A percentile compares a stretch with the other conserved stretches of the same genome.
Conservation (phyloP, 2,797 vertebrate species). For the Scomberomorus guttatus region DNA sequence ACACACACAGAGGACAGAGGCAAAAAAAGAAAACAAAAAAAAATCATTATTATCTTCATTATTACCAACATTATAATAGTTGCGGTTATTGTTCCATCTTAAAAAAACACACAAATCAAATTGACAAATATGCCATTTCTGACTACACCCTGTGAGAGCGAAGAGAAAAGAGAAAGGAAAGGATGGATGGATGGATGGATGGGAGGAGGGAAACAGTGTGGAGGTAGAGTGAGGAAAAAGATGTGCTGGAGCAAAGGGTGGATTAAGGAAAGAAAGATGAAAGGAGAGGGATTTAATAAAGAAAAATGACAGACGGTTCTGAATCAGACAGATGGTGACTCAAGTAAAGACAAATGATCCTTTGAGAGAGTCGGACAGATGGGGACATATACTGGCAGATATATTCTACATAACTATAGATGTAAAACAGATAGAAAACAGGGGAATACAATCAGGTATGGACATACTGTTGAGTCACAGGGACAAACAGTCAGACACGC, state of each 20-base stretch:
- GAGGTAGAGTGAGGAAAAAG: background rate
- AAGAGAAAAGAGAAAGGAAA: constrained; percentile 20
- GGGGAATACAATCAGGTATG: constrained; percentile 20
- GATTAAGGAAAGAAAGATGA: constrained; percentile 22
- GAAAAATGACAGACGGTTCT: constrained; percentile 49
- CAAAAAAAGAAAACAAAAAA: constrained; percentile 32
- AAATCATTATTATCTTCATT: constrained; percentile 36
- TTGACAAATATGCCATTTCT: constrained; percentile 55
- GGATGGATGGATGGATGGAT: too few relatives aligned
- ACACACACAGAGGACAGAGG: constrained; percentile 58
- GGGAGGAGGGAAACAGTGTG: background rate
- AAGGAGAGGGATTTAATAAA: constrained; percentile 51
- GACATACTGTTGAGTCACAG: constrained; percentile 42
- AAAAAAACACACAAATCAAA: constrained; percentile 66
- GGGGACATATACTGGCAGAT: constrained; percentile 32
- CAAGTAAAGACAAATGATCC: constrained; percentile 43
- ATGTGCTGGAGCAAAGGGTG: constrained; percentile 14
- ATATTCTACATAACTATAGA: constrained; percentile 23
- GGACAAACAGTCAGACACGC: constrained; percentile 1
- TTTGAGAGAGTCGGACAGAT: constrained; percentile 37
- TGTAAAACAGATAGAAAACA: background rate
- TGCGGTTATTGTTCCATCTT: constrained; percentile 61
- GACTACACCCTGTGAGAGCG: constrained; percentile 48
- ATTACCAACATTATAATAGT: constrained; percentile 59
- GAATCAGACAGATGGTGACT: constrained; percentile 57